Evolutionary conservation across 2,113 vertebrate species (phyloP).

Genomic region (Grammomys dolichurus): DNA sequence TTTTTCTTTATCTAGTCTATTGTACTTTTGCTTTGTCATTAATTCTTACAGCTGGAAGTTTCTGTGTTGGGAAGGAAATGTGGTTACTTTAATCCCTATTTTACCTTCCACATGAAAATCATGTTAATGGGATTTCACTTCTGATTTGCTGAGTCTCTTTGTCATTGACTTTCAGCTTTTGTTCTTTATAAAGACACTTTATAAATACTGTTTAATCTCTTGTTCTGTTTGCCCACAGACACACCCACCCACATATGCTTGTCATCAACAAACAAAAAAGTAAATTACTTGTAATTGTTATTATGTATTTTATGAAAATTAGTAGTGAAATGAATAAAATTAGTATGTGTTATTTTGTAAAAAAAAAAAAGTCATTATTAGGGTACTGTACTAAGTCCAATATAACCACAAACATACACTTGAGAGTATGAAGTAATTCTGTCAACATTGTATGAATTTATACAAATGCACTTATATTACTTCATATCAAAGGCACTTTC

Average conservation of each 20-base stretch:
- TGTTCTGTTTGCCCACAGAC: background rate
- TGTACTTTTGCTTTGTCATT: constrained; percentile 74
- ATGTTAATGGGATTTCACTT: background rate
- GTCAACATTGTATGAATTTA: background rate
- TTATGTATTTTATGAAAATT: background rate
- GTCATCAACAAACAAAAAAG: constrained; percentile 41
- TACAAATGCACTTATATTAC: constrained; percentile 24
- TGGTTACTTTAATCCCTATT: constrained; percentile 59
- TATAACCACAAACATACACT: background rate
- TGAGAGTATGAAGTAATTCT: background rate
- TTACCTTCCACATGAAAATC: constrained; percentile 66
- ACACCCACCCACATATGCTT: background rate
- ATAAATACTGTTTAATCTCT: background rate
- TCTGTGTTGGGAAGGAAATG: constrained; percentile 59
- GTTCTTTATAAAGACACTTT: constrained; percentile 52
- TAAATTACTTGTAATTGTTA: background rate
- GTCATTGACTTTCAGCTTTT: constrained; percentile 43
- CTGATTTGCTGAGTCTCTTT: constrained; percentile 18
- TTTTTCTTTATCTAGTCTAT: constrained; percentile 55
- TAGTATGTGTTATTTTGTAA: background rate
- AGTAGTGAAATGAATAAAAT: background rate
- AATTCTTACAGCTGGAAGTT: constrained; percentile 77
- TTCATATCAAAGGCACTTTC: background rate
- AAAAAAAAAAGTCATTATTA: background rate
- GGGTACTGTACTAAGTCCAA: background rate